A percentile compares a stretch with the other conserved stretches of the same genome.
phyloP scores from a whole-genome alignment of 2,113 vertebrate species.

The Epinephelus lanceolatus region DNA sequence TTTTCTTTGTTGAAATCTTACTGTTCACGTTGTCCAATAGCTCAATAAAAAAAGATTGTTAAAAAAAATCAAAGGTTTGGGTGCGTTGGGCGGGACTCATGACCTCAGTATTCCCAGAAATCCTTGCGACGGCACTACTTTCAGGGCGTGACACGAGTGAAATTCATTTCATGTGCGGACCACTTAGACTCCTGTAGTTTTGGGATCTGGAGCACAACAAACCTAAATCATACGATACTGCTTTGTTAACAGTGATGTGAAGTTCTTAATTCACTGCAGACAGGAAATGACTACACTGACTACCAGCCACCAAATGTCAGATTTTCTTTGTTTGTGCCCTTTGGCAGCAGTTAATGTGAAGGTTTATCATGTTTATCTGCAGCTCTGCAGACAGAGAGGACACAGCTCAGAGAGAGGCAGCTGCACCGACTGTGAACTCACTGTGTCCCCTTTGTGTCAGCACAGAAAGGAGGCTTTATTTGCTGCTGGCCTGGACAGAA shows the following conservation, averaged over 20 bases:
- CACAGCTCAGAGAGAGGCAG: constrained; percentile 35
- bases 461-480: constrained; percentile 65
- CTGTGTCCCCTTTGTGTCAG: constrained; percentile 64
- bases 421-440: constrained; percentile 58
- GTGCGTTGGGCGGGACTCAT: no score
- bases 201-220: background rate
- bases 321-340: background rate
- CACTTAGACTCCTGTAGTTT: background rate
- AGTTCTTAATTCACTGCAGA: background rate
- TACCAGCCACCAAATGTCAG: constrained; percentile 5
- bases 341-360: constrained; percentile 33
- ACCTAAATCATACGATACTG: background rate
- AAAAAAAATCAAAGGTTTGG: no score
- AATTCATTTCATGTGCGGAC: background rate
- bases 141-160: background rate
- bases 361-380: constrained; percentile 36
- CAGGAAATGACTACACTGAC: background rate
- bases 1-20: no score
- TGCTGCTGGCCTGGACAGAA: constrained; percentile 26
- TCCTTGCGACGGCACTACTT: background rate
- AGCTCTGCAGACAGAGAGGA: constrained; percentile 42
- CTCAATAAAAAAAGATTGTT: no score
- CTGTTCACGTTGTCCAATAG: no score
- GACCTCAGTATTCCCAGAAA: background rate
- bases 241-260: no score